A percentile compares a stretch with the other conserved stretches of the same genome.
phyloP scores from a whole-genome alignment of 2,113 vertebrate species.

The Morphnarchus princeps region DNA sequence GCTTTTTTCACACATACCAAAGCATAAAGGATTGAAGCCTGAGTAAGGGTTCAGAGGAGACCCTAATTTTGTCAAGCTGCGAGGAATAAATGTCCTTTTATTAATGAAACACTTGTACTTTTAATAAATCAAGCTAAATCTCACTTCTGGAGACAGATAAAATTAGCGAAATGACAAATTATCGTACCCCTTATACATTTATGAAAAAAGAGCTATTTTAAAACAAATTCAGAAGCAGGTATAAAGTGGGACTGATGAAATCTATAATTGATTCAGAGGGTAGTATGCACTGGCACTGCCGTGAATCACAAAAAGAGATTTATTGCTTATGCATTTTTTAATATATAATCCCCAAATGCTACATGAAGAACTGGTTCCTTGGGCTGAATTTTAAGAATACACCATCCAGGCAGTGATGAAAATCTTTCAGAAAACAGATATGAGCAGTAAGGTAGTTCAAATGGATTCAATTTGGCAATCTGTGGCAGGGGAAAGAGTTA shows the following conservation, averaged over 20 bases:
- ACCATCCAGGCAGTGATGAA: background rate
- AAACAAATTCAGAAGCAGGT: conserved; percentile 28
- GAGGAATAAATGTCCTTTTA: background rate
- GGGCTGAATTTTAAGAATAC: conserved; percentile 24
- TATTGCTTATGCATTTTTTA: conserved; percentile 40
- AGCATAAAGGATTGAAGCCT: background rate
- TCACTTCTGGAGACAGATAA: background rate
- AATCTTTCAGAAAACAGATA: conserved; percentile 30
- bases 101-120: background rate
- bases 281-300: background rate
- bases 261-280: conserved; percentile 11
- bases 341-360: conserved; percentile 29
- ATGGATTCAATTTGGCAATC: conserved; percentile 28
- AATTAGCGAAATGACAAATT: conserved; percentile 7
- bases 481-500: background rate
- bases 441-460: conserved; percentile 15
- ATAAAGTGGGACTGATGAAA: conserved; percentile 27
- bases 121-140: conserved; percentile 3
- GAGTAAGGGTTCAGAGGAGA: background rate
- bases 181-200: background rate
- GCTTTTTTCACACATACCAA: background rate
- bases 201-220: conserved; percentile 1
- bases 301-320: conserved; percentile 7
- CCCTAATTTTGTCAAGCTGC: background rate
- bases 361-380: background rate